Conservation (phyloP, 2,797 vertebrate species). For the Gymnoscopelus microlampas region DNA sequence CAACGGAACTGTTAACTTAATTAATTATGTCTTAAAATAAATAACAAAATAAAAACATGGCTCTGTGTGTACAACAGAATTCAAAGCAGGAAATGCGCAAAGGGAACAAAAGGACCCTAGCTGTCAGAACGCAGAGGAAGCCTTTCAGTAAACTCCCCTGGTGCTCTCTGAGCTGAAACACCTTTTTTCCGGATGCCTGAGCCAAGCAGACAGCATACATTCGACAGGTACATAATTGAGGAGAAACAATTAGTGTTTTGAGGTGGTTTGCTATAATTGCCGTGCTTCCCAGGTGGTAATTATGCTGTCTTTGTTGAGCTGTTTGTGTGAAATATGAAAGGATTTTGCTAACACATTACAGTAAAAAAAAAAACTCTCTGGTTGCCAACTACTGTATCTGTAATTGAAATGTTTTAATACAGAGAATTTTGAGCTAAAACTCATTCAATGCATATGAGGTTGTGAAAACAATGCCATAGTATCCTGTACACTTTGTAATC, state of each 20-base stretch:
- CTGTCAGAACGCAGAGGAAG: conserved; percentile 1
- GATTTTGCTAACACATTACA: neutral
- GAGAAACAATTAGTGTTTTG: conserved; percentile 60
- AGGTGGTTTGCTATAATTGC: conserved; percentile 46
- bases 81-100: conserved; percentile 2
- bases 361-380: neutral
- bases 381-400: conserved; percentile 5
- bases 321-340: conserved; percentile 4
- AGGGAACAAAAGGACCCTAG: neutral
- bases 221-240: conserved; percentile 36
- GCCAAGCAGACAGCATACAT: conserved; percentile 26
- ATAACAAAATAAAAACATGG: neutral
- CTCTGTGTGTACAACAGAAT: neutral
- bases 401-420: conserved; percentile 10
- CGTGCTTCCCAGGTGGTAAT: conserved; percentile 42
- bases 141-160: conserved; percentile 14
- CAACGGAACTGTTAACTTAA: too few relatives aligned
- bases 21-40: neutral
- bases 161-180: conserved; percentile 7
- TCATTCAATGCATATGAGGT: neutral
- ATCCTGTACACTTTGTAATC: too few relatives aligned
- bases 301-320: conserved; percentile 44
- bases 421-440: neutral
- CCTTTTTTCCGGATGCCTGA: conserved; percentile 29
- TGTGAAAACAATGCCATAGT: too few relatives aligned